Percentiles rank a stretch among this genome's conserved stretches.
Conservation (phyloP, 2,888 invertebrate genomes). For the Caenorhabditis sp. region DNA sequence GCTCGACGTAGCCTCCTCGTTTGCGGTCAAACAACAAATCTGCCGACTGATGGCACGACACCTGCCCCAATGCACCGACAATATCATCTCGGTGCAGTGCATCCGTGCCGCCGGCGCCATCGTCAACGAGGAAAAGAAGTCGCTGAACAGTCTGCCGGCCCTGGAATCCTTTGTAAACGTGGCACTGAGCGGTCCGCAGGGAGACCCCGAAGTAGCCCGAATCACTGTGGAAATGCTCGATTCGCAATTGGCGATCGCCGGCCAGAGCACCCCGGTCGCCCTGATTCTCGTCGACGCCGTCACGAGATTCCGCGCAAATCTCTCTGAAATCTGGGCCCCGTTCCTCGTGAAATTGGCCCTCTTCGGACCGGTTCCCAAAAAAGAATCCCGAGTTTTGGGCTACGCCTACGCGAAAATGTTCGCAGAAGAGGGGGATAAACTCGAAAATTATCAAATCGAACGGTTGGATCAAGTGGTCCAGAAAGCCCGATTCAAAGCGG, state of each 20-base stretch:
- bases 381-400: conserved; percentile 55
- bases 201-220: not conserved
- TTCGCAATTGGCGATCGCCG: conserved; percentile 45
- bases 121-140: conserved; percentile 69
- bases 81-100: conserved; percentile 2
- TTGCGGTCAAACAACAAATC: conserved; percentile 52
- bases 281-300: conserved; percentile 57
- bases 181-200: conserved; percentile 11
- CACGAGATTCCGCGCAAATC: conserved; percentile 10
- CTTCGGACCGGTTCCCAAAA: conserved; percentile 69
- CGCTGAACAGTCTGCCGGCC: conserved; percentile 62
- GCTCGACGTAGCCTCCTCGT: conserved; percentile 58
- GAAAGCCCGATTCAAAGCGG: conserved; percentile 52
- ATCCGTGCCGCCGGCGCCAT: conserved; percentile 44
- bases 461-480: conserved; percentile 60
- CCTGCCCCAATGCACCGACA: conserved; percentile 5
- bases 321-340: conserved; percentile 44
- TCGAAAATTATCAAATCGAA: conserved; percentile 34
- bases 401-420: conserved; percentile 39
- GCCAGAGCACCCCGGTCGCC: conserved; percentile 57
- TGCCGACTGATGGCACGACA: conserved; percentile 28
- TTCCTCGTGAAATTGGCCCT: conserved; percentile 56
- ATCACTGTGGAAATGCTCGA: conserved; percentile 37
- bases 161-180: conserved; percentile 54
- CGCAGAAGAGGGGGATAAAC: conserved; percentile 3